These are phyloP conservation scores for Lamellibrachia luymesi DNA, from an alignment of 1,140 invertebrate genomes.

Conservation along the genomic window DNA sequence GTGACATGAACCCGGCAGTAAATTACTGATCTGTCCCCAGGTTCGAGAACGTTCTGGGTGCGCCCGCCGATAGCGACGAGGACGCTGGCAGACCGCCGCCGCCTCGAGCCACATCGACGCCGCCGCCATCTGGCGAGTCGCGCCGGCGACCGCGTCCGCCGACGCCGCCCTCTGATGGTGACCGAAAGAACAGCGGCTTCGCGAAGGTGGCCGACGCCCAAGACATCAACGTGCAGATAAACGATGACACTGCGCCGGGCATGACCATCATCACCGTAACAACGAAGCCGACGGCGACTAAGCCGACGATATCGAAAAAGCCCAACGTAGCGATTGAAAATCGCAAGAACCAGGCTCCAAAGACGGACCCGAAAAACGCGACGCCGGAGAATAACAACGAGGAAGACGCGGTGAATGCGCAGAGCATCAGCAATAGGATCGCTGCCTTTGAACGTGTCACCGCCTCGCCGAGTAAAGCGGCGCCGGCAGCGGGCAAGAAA, in stretches of 20 bases:
- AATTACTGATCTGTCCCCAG: not conserved
- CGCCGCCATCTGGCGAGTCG: not conserved
- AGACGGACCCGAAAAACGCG: not conserved
- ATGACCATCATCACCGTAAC: not conserved
- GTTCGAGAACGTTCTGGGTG: not conserved
- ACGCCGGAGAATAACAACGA: not conserved
- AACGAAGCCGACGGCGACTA: not conserved
- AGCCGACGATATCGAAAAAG: not conserved
- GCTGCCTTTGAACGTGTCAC: not conserved
- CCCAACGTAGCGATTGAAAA: not conserved
- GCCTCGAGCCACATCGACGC: not conserved
- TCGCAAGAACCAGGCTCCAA: not conserved
- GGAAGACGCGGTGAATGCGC: not conserved
- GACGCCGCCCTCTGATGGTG: not conserved
- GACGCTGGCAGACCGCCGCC: not conserved
- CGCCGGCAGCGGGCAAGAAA: not conserved
- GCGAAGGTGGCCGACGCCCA: not conserved
- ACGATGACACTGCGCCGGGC: not conserved
- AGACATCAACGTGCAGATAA: not conserved
- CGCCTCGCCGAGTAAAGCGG: not conserved
- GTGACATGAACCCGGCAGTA: too few species aligned
- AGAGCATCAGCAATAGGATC: not conserved
- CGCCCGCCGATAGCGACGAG: not conserved
- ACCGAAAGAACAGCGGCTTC: too few species aligned
- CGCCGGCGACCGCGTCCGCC: too few species aligned